Evolutionary conservation across 2,797 vertebrate genomes (phyloP), one percentile per base, ranked within the genome.

Genomic region (Serranus cabrilla): DNA sequence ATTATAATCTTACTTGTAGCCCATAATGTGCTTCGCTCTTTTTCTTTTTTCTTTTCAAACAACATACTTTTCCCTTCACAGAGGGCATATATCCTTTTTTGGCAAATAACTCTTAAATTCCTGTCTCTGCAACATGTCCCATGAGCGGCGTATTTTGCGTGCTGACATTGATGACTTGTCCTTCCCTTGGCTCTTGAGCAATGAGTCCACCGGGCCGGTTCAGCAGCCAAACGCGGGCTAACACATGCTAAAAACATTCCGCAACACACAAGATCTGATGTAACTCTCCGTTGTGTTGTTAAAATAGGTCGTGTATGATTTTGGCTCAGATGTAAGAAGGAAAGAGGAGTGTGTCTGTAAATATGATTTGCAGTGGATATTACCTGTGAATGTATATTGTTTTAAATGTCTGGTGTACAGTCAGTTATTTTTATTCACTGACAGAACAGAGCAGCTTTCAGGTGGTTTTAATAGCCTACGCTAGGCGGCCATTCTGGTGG

Each of bases 231-330:
- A 37, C 17, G 14, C 27, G 23, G 45, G 67, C 67, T 60, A n/a
- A 71, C 67, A 81, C 72, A 82, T 76, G 76, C 60, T 74, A 52
- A 66, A 84, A 42, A 50, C 68, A 76, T 78, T 64, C 11, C 25
- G 25, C 7, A 37, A 8, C 55, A 47, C 68, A 61, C 49, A 13
- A 14, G 23, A 18, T 7, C 31, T 80, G 52, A 70, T 31, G 66
- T 27, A 78, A 75, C 23, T 52, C 81, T 62, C 75, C 10, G 21
- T 3, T 37, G 72, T 11, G 61, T n/a, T 42, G 25, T 87, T 82
- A 67, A 78, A 49, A 5, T 1, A 5, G 7, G 18, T 43, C 46
- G 1, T 1, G 23, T 31, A 9, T 16, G 40, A 58, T 7, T 17
- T 49, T 27, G 37, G 47, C 34, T 76, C 23, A n/a, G 62, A 45